Base-by-base conservation (phyloP, 2,888 invertebrate genomes). In the Pogonocherus hispidulus region DNA sequence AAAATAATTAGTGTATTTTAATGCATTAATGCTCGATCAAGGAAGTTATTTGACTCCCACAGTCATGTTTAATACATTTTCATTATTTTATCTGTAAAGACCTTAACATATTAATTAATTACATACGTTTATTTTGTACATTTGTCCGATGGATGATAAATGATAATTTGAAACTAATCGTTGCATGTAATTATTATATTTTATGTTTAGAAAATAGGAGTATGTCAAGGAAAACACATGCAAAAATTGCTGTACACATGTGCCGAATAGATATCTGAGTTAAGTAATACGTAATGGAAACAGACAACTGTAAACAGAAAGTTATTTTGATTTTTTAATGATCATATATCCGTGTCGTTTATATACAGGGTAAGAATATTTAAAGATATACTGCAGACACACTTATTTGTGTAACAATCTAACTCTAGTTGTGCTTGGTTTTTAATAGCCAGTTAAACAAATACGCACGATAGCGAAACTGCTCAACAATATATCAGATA, bases 31-130 rank as follows among this genome's bases (percentile, higher is more conserved):
- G 63, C 63, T 66, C 57, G 67, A 67, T 69, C 71, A 63, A 74
- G 70, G 66, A 72, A 74, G 66, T 70, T 62, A 67, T 65, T 44
- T 51, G 18, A 71, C 71, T 51, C 73, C 71, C 69, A 73, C 71
- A 51, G 16, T 47, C 32, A 35, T 56, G 52, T 69, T 57, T 57
- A 63, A 47, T 63, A 62, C 62, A 67, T 65, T 67, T 62, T 46
- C 57, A 51, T 60, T 59, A 62, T 20, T 49, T 66, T 62, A 51
- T 62, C 23, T 41, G 37, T 27, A 66, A 55, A 66, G 62, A 57
- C 62, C 63, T 46, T 57, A 57, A 57, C 57, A 27, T 57, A 57
- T 57, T 57, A 57, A 57, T 57, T 57, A 57, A 44, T 46, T 57
- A 46, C 44, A 57, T 44, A 56, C 32, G 41, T 23, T 27, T 57